Percentiles rank a stretch among this genome's conserved stretches.
These are phyloP conservation scores for Aleiodes testaceus DNA, from an alignment of 2,888 invertebrate species.

Conservation along the genomic window DNA sequence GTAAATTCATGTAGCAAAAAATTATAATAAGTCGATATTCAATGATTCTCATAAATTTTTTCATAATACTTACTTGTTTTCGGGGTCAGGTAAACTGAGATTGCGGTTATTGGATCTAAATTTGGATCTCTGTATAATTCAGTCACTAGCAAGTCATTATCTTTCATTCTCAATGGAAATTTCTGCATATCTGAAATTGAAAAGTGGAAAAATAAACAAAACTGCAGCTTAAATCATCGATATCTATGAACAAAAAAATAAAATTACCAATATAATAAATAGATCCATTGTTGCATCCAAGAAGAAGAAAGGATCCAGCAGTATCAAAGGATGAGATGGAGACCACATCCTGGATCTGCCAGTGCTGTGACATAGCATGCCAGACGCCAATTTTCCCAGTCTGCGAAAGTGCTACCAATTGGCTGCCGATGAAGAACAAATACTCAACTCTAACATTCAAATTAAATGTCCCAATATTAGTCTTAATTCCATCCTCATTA, in stretches of 20 bases:
- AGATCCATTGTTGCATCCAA: conserved; percentile 97
- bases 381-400: conserved; percentile 98
- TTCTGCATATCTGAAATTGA: conserved; percentile 94
- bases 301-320: conserved; percentile 93
- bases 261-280: conserved; percentile 94
- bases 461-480: conserved; percentile 89
- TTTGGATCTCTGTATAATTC: conserved; percentile 96
- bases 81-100: conserved; percentile 98
- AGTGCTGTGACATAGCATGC: conserved; percentile 99
- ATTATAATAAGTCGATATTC: conserved; percentile 52
- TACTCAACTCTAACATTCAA: conserved; percentile 94
- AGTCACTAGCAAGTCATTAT: conserved; percentile 97
- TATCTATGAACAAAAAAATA: not conserved
- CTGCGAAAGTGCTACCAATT: conserved; percentile 95
- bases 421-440: conserved; percentile 97
- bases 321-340: conserved; percentile 97
- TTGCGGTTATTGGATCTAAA: conserved; percentile 96
- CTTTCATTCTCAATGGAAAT: conserved; percentile 98
- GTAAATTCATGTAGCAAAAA: conserved; percentile 68
- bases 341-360: conserved; percentile 97
- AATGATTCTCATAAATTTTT: not conserved
- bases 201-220: not conserved
- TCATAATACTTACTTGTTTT: conserved; percentile 88
- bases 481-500: conserved; percentile 83
- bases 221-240: not conserved